Evolutionary conservation across 2,888 invertebrate species (phyloP).

Genomic region (Hirtodrosophila confusa): DNA sequence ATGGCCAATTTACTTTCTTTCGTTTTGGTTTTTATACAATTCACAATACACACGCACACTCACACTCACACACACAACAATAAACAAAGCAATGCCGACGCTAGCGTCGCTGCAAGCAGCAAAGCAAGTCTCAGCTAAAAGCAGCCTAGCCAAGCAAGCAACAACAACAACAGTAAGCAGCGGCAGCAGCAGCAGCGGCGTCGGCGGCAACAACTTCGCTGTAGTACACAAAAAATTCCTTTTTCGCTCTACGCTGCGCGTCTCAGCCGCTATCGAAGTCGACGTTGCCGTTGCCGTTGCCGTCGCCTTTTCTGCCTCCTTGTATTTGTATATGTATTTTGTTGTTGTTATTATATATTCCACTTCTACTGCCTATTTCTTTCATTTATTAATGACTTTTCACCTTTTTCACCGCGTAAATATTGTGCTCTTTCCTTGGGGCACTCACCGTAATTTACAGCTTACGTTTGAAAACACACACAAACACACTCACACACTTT

Average conservation of each 20-base stretch:
- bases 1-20: constrained; percentile 71
- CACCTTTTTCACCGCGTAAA: constrained; percentile 70
- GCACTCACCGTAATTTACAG: constrained; percentile 69
- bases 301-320: constrained; percentile 50
- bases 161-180: constrained; percentile 43
- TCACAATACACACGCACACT: constrained; percentile 47
- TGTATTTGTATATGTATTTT: constrained; percentile 40
- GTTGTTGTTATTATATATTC: constrained; percentile 47
- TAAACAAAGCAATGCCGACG: constrained; percentile 61
- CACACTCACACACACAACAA: constrained; percentile 33
- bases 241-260: constrained; percentile 60
- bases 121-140: constrained; percentile 38
- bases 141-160: constrained; percentile 34
- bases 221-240: constrained; percentile 73
- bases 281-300: constrained; percentile 9
- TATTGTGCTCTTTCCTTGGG: constrained; percentile 25
- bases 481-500: constrained; percentile 25
- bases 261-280: constrained; percentile 19
- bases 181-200: constrained; percentile 35
- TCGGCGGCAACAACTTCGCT: constrained; percentile 53
- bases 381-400: constrained; percentile 72
- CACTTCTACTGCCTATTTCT: constrained; percentile 53
- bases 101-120: constrained; percentile 45
- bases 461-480: constrained; percentile 36
- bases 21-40: constrained; percentile 60